Evolutionary conservation across 2,797 vertebrate genomes (phyloP).

Genomic region (Pagetopsis macropterus): DNA sequence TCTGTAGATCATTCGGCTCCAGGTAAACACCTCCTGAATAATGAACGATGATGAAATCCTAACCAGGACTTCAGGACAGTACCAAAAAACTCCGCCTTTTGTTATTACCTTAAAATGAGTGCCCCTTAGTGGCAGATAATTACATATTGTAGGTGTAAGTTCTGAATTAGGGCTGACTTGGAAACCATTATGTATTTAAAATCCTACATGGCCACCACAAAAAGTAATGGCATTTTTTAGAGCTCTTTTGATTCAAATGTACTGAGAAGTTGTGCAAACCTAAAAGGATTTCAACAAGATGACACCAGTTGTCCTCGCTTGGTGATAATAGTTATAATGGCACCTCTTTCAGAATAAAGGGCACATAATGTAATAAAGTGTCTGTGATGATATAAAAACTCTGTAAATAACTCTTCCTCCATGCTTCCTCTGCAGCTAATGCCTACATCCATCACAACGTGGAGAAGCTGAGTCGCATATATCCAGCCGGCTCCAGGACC

Average conservation of each 20-base stretch:
- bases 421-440: slow-evolving; percentile 75
- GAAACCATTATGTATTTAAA: not conserved
- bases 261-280: not conserved
- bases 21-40: too few species aligned
- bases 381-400: too few species aligned
- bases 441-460: slow-evolving; percentile 87
- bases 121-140: too few species aligned
- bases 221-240: not conserved
- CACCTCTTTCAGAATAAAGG: not conserved
- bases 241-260: not conserved
- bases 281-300: not conserved
- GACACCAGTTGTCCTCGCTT: not conserved
- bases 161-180: not conserved
- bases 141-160: not conserved
- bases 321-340: not conserved
- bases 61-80: too few species aligned
- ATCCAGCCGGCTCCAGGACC: slow-evolving; percentile 90
- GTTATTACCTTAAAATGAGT: too few species aligned
- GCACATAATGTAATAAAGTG: not conserved
- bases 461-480: slow-evolving; percentile 92
- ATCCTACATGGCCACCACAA: not conserved
- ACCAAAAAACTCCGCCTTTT: too few species aligned
- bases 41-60: too few species aligned
- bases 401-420: not conserved
- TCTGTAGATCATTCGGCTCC: too few species aligned